Evolutionary conservation across 2,888 invertebrate genomes (phyloP), one percentile per base, ranked within the genome.

Genomic region (Tupiocoris notatus): DNA sequence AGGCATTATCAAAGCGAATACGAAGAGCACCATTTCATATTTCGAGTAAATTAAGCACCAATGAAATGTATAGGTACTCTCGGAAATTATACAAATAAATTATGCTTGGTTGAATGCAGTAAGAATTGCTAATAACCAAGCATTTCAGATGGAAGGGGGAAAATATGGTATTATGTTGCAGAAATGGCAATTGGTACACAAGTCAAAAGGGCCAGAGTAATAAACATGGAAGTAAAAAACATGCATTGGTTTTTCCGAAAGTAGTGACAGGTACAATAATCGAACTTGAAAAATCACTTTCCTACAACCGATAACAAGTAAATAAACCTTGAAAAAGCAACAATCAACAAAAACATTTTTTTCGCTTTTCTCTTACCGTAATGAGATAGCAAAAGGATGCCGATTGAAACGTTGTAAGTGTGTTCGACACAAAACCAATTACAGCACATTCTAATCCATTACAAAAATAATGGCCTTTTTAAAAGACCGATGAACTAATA

Each of bases 391-490:
- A 6, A 7, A 56, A 67, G 67, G 23, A 67, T 22, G 56, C 57
- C 18, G 18, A 70, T 59, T 24, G n/a, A 18, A 57, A 23, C 25
- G 24, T 25, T 23, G 22, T 24, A 61, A 39, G 56, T 25, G 73
- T 73, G 73, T 73, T 73, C 39, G 62, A 73, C 73, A 73, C 73
- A 63, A 70, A 73, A 62, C 62, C 62, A 73, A 73, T 73, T 25
- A 61, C 39, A 73, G 62, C 73, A 63, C 73, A 63, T 73, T 23
- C 25, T 23, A 73, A 73, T 73, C 73, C 62, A 73, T 73, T 73
- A 73, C 73, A 73, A 73, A 73, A 73, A 73, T 73, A 73, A 7
- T 73, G 25, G 73, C 73, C 73, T 73, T 73, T 73, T 63, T 54
- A 18, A 73, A 73, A 73, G 73, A 62, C 73, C 73, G 73, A 62